Conservation (phyloP, 2,797 vertebrate species). For the Nannoperca obscura region DNA sequence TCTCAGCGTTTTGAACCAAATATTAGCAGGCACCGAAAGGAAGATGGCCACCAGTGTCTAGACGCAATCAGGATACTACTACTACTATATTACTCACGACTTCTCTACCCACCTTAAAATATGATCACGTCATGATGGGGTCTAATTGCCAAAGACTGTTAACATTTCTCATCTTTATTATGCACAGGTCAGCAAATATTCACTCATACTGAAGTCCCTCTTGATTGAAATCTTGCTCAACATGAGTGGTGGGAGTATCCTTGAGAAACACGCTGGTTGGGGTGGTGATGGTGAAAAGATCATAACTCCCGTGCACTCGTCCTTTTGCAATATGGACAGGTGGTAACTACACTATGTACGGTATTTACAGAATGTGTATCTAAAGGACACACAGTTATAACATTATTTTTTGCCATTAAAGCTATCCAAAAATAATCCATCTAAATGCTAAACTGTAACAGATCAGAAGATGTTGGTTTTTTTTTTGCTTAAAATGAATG, state of each 20-base stretch:
- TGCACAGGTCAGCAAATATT: too few relatives aligned
- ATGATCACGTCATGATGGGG: too few relatives aligned
- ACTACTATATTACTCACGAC: too few relatives aligned
- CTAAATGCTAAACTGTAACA: background rate
- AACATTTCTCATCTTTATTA: too few relatives aligned
- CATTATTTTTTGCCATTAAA: background rate
- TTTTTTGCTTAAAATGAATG: background rate
- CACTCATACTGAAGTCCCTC: too few relatives aligned
- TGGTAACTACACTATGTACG: background rate
- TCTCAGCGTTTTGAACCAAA: background rate
- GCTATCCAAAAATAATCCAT: background rate
- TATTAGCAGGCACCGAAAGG: background rate
- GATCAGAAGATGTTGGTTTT: background rate
- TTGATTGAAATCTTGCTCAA: background rate
- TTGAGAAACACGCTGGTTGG: too few relatives aligned
- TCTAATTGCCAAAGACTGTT: too few relatives aligned
- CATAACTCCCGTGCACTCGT: background rate
- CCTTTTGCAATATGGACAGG: background rate
- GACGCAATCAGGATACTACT: too few relatives aligned
- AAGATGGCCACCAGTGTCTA: background rate
- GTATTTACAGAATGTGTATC: background rate
- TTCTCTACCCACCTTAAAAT: too few relatives aligned
- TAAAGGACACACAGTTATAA: background rate
- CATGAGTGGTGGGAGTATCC: background rate
- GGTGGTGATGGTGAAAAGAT: background rate